Evolutionary conservation across 2,888 invertebrate species (phyloP).

Genomic region (Microplitis deprimator): DNA sequence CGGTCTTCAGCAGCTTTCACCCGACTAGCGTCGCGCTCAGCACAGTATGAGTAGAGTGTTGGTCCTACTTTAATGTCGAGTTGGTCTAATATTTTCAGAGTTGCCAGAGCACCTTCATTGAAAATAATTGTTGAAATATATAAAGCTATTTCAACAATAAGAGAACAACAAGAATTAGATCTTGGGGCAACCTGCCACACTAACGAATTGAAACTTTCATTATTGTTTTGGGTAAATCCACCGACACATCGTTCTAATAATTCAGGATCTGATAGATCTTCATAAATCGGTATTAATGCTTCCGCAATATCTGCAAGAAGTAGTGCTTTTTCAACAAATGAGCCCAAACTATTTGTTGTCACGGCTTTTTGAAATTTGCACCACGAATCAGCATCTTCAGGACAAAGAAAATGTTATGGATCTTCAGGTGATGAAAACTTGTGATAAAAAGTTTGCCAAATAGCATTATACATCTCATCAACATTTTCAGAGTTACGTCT

Average conservation of each 20-base stretch:
- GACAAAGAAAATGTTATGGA: neutral
- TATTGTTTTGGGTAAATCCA: constrained; percentile 1
- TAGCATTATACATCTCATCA: neutral
- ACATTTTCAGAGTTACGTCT: neutral
- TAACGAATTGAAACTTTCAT: neutral
- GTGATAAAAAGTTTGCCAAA: neutral
- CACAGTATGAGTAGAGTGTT: neutral
- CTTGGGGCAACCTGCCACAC: neutral
- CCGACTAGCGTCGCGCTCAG: neutral
- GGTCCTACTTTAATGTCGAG: neutral
- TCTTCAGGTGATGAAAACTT: neutral
- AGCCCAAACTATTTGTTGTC: neutral
- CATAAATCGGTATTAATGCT: neutral
- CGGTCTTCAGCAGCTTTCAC: neutral
- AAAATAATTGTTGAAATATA: constrained; percentile 6
- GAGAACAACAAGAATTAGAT: neutral
- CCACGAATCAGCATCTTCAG: neutral
- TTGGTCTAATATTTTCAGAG: neutral
- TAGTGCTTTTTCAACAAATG: neutral
- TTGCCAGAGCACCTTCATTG: neutral
- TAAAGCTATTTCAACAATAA: constrained; percentile 2
- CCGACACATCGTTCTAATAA: constrained; percentile 2
- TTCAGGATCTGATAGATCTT: neutral
- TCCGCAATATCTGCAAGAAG: neutral
- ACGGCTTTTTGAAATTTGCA: neutral